Evolutionary conservation across 2,113 vertebrate genomes (phyloP), one percentile per base, ranked within the genome.

Genomic region (Blennius ocellaris): DNA sequence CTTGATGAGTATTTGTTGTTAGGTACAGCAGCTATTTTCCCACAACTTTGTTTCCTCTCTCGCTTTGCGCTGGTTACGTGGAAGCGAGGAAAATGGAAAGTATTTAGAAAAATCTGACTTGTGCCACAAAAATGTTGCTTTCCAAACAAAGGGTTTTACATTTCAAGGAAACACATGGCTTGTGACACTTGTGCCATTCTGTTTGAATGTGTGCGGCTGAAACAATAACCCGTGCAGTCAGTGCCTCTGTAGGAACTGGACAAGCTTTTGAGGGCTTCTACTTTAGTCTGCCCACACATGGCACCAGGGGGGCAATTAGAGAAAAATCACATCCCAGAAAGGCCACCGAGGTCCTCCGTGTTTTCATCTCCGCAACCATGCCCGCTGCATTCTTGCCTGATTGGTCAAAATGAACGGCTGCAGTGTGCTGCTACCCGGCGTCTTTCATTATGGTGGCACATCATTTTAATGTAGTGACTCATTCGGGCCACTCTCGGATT

Each of bases 401-500:
- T 80, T 67, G 63, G 76, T 60, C 53, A 85, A 91, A 81, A 30
- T 73, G 82, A 81, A 73, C 73, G 69, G 78, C 80, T 53, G 44
- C 76, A 73, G 54, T 8, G 41, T 51, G 61, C 68, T 78, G 55
- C 68, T 72, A 76, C 66, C 76, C 60, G 72, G 68, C 78, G 80
- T 12, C 81, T 86, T 56, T 89, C 87, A 87, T 90, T 87, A 76
- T 80, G 73, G 78, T 73, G 76, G 36, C 80, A 73, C 76, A 57
- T 80, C 73, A 85, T 90, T 83, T 78, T 78, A 53, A 78, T 82
- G 74, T 2, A 10, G 30, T 92, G 90, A 92, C 83, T 92, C 92
- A 91, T 54, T 8, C 62, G 6, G 41, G 66, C 14, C 41, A 14
- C 47, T 71, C 58, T 74, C 53, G 68, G 45, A 68, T 84, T 55